phyloP scores from a whole-genome alignment of 2,113 vertebrate genomes.

The Alligator mississippiensis region DNA sequence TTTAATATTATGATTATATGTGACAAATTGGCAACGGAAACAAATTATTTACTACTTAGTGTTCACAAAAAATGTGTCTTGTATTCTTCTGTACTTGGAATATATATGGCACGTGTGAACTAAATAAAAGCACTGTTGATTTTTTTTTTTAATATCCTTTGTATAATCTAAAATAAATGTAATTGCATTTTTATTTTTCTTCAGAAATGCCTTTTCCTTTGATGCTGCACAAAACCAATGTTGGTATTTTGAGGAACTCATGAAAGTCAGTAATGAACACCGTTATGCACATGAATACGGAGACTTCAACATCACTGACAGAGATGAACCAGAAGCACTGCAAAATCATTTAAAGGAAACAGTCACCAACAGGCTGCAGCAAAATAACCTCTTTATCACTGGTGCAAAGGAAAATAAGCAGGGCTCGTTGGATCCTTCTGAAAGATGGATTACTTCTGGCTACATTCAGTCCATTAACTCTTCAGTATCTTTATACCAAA shows the following conservation, averaged over 20 bases:
- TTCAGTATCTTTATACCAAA: constrained; percentile 33
- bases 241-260: constrained; percentile 77
- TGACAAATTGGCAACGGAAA: not conserved
- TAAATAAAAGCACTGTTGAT: not conserved
- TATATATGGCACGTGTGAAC: not conserved
- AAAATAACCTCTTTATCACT: constrained; percentile 50
- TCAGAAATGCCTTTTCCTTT: constrained; percentile 72
- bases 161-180: not conserved
- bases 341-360: constrained; percentile 37
- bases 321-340: constrained; percentile 55
- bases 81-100: not conserved
- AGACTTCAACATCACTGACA: constrained; percentile 57
- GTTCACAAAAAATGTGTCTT: not conserved
- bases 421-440: constrained; percentile 44
- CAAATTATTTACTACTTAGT: not conserved
- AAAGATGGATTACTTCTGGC: constrained; percentile 61
- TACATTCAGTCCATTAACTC: constrained; percentile 47
- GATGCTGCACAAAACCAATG: constrained; percentile 68
- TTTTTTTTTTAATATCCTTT: not conserved
- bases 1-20: not conserved
- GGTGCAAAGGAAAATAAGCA: constrained; percentile 54
- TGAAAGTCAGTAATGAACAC: constrained; percentile 85
- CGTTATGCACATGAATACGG: constrained; percentile 84
- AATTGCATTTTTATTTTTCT: constrained; percentile 20
- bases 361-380: constrained; percentile 28